Conservation (phyloP, 2,113 vertebrate species). For the Microcebus tavaratra region DNA sequence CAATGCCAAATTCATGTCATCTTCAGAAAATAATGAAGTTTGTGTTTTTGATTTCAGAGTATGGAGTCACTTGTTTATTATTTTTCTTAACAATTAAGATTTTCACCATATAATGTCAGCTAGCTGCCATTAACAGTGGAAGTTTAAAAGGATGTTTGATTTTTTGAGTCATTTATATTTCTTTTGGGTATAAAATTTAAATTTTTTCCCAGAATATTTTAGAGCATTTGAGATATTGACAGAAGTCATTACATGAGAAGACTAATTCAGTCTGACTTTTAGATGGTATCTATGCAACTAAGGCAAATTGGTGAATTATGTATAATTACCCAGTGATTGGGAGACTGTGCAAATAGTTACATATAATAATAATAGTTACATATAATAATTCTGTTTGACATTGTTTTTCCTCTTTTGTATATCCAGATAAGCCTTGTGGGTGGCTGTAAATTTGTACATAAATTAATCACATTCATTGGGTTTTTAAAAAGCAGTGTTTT, state of each 20-base stretch:
- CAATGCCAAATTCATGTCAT: constrained; percentile 50
- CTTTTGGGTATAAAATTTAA: constrained; percentile 8
- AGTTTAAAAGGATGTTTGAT: background rate
- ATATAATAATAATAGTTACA: background rate
- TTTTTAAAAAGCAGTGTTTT: background rate
- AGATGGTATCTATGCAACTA: background rate
- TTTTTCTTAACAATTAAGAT: background rate
- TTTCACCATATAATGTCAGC: constrained; percentile 23
- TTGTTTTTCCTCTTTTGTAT: background rate
- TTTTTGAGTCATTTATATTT: background rate
- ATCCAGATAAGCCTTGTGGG: background rate
- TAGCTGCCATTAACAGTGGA: background rate
- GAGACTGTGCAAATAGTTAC: background rate
- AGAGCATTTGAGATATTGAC: background rate
- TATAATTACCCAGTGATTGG: constrained; percentile 16
- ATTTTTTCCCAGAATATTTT: constrained; percentile 8
- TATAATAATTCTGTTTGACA: background rate
- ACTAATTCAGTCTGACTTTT: constrained; percentile 46
- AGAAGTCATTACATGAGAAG: constrained; percentile 8
- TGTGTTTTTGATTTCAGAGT: constrained; percentile 2
- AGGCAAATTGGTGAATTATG: constrained; percentile 1
- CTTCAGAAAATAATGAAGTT: background rate
- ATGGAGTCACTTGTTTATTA: constrained; percentile 27
- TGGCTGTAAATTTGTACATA: background rate
- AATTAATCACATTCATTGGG: background rate